Conservation (phyloP, 2,113 vertebrate genomes). For the Oxyruncus cristatus region DNA sequence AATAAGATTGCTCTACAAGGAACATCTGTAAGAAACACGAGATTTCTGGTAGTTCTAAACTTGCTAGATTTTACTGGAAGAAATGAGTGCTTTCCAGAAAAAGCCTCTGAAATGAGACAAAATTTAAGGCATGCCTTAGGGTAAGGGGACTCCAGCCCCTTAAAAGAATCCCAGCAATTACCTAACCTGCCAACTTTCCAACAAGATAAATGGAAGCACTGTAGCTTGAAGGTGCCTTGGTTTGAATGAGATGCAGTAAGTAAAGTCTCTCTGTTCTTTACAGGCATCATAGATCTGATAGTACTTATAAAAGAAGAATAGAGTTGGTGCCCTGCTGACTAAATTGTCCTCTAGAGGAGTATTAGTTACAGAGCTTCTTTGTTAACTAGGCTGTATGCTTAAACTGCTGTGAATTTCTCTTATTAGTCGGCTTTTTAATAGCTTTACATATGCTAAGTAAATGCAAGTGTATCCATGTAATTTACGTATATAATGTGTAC, state of each 20-base stretch:
- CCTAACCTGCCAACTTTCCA: conserved; percentile 58
- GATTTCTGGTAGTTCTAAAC: neutral
- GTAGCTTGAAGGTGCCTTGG: conserved; percentile 75
- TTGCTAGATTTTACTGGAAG: neutral
- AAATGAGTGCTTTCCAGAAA: neutral
- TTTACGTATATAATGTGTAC: conserved; percentile 45
- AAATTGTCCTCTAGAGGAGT: conserved; percentile 77
- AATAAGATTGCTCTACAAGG: neutral
- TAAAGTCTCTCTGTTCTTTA: conserved; percentile 66
- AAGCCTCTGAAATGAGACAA: neutral
- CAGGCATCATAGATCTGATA: conserved; percentile 71
- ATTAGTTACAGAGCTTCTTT: conserved; percentile 78
- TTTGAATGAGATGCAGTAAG: conserved; percentile 65
- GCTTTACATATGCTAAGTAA: conserved; percentile 51
- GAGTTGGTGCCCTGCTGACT: conserved; percentile 77
- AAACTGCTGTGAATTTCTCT: conserved; percentile 70
- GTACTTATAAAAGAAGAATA: conserved; percentile 74
- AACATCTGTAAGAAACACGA: neutral
- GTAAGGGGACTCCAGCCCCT: conserved; percentile 32
- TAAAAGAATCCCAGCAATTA: conserved; percentile 61
- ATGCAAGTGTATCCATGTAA: conserved; percentile 43
- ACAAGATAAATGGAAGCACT: conserved; percentile 67
- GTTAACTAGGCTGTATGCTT: conserved; percentile 75
- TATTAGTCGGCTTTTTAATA: conserved; percentile 66
- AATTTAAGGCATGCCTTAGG: conserved; percentile 44